Percentiles rank a stretch among this genome's conserved stretches.
phyloP scores from a whole-genome alignment of 2,797 vertebrate genomes.

The Lagocephalus sceleratus region DNA sequence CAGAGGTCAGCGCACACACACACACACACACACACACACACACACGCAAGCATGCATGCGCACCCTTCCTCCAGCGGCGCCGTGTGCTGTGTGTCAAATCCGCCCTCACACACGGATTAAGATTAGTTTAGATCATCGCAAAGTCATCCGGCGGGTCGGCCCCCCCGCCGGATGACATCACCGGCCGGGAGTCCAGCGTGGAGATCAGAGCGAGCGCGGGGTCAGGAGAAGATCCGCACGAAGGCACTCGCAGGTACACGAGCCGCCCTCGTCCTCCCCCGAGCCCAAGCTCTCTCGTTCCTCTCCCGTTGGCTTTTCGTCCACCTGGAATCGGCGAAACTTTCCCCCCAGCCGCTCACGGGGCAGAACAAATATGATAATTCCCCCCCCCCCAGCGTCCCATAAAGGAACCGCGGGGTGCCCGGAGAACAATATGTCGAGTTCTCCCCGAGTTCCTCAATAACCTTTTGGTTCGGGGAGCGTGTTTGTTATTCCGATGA shows the following conservation, averaged over 20 bases:
- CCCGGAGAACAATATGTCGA: slow-evolving; percentile 22
- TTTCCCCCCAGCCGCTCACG: slow-evolving; percentile 22
- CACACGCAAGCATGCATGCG: too few species aligned
- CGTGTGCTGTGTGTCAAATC: slow-evolving; percentile 1
- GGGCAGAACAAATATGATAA: slow-evolving; percentile 28
- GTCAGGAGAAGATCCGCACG: slow-evolving; percentile 33
- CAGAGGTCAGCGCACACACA: not conserved
- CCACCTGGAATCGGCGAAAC: slow-evolving; percentile 34
- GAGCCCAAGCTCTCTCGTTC: too few species aligned
- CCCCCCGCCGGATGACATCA: slow-evolving; percentile 39
- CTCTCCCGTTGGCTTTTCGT: too few species aligned
- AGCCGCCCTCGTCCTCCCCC: not conserved
- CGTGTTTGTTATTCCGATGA: slow-evolving; percentile 22
- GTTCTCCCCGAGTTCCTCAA: slow-evolving; percentile 20
- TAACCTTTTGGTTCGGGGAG: slow-evolving; percentile 12
- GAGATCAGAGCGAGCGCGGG: slow-evolving; percentile 19
- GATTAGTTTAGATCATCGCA: slow-evolving; percentile 16
- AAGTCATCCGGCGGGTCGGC: slow-evolving; percentile 36
- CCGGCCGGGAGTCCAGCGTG: slow-evolving; percentile 49
- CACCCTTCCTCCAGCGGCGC: too few species aligned
- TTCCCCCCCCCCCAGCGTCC: slow-evolving; percentile 17
- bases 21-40: too few species aligned
- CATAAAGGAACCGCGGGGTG: slow-evolving; percentile 25
- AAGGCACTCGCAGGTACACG: slow-evolving; percentile 51
- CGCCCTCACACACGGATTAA: not conserved